Conservation (phyloP, 2,888 invertebrate species). For the Eilema depressum region DNA sequence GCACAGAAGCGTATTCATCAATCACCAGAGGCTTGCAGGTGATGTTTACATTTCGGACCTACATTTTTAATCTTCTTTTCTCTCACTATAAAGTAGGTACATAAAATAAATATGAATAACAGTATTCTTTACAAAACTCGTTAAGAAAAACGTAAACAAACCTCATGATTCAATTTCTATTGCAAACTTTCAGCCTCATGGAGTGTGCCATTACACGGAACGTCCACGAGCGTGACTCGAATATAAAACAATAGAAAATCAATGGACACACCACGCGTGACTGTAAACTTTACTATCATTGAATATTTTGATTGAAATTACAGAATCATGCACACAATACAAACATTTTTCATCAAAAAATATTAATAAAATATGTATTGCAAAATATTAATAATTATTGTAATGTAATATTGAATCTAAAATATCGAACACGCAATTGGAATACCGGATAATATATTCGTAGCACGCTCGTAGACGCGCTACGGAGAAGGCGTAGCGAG, state of each 20-base stretch:
- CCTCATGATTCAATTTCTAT: conserved; percentile 49
- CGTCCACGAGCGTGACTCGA: conserved; percentile 57
- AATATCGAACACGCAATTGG: neutral
- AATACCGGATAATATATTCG: conserved; percentile 35
- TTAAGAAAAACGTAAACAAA: conserved; percentile 42
- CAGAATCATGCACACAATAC: neutral
- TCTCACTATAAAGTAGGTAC: neutral
- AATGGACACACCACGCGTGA: conserved; percentile 51
- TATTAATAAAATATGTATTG: neutral
- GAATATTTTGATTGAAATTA: neutral
- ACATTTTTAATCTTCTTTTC: too few relatives aligned
- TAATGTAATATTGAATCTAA: conserved; percentile 6
- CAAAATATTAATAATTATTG: neutral
- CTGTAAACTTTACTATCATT: neutral
- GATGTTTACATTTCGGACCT: too few relatives aligned
- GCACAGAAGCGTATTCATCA: too few relatives aligned
- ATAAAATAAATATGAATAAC: neutral
- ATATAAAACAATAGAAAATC: conserved; percentile 67
- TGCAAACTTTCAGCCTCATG: conserved; percentile 45
- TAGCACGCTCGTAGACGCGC: conserved; percentile 59
- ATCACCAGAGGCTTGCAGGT: too few relatives aligned
- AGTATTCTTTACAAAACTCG: conserved; percentile 12
- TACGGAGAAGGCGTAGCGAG: conserved; percentile 62
- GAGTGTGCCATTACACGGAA: conserved; percentile 56
- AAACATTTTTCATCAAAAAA: neutral